Evolutionary conservation across 2,888 invertebrate genomes (phyloP).

Genomic region (Tinea trinotella): DNA sequence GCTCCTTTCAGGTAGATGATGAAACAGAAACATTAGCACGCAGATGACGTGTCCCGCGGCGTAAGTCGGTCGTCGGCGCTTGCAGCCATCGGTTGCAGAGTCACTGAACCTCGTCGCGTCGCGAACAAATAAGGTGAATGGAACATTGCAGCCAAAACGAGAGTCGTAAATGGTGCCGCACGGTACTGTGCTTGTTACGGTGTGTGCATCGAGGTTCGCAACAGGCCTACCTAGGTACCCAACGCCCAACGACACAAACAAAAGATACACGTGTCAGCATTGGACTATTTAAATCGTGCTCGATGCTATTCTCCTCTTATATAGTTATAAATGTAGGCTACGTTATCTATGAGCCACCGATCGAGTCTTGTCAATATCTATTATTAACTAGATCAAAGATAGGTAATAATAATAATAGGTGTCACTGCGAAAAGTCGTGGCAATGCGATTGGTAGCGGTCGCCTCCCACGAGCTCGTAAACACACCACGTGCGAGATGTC

Average conservation of each 20-base stretch:
- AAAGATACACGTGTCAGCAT: constrained; percentile 7
- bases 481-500: constrained; percentile 9
- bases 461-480: constrained; percentile 10
- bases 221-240: neutral
- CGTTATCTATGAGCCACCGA: too few relatives aligned
- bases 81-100: constrained; percentile 32
- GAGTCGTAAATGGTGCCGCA: constrained; percentile 27
- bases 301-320: too few relatives aligned
- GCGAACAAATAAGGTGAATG: constrained; percentile 66
- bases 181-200: neutral
- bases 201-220: neutral
- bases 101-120: constrained; percentile 63
- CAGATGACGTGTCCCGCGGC: constrained; percentile 57
- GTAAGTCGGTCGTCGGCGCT: constrained; percentile 44
- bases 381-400: neutral
- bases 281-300: too few relatives aligned
- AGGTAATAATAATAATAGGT: neutral
- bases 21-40: constrained; percentile 58
- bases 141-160: constrained; percentile 63
- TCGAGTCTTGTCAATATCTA: neutral
- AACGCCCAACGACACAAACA: too few relatives aligned
- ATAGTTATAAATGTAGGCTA: too few relatives aligned
- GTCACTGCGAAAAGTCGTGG: too few relatives aligned
- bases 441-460: neutral
- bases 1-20: constrained; percentile 35